phyloP scores from a whole-genome alignment of 2,113 vertebrate genomes.

The Terrapene triunguis region DNA sequence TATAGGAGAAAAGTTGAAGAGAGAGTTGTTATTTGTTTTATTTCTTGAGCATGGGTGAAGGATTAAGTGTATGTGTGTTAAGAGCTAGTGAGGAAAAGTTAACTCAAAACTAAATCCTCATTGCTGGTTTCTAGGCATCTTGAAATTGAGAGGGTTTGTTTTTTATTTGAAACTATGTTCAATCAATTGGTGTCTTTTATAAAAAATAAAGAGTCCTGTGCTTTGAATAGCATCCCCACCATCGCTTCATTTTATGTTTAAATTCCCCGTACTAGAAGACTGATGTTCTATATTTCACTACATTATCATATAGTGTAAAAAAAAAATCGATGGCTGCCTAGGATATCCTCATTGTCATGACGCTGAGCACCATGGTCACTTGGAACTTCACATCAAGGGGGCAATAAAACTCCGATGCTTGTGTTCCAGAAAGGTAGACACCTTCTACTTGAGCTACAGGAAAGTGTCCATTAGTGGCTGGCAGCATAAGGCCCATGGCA shows the following conservation, averaged over 20 bases:
- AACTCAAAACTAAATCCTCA: neutral
- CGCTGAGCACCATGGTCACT: neutral
- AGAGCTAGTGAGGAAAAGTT: neutral
- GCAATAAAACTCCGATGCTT: accelerated
- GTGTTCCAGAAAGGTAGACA: neutral
- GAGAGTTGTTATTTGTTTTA: neutral
- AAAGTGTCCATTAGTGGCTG: neutral
- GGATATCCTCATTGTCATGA: neutral
- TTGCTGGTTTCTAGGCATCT: neutral
- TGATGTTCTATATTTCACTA: neutral
- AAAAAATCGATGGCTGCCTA: neutral
- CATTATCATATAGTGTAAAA: neutral
- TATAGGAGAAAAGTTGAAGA: neutral
- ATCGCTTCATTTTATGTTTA: neutral
- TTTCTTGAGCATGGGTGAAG: neutral
- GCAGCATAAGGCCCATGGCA: too few relatives aligned
- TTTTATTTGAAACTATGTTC: neutral
- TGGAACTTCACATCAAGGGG: neutral
- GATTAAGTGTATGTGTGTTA: neutral
- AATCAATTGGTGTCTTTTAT: neutral
- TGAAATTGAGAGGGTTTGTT: neutral
- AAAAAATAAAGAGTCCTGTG: neutral
- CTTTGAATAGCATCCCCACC: neutral
- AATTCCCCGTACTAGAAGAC: neutral
- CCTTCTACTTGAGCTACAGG: neutral